phyloP scores from a whole-genome alignment of 2,888 invertebrate genomes.

The Cremastinae sp. region DNA sequence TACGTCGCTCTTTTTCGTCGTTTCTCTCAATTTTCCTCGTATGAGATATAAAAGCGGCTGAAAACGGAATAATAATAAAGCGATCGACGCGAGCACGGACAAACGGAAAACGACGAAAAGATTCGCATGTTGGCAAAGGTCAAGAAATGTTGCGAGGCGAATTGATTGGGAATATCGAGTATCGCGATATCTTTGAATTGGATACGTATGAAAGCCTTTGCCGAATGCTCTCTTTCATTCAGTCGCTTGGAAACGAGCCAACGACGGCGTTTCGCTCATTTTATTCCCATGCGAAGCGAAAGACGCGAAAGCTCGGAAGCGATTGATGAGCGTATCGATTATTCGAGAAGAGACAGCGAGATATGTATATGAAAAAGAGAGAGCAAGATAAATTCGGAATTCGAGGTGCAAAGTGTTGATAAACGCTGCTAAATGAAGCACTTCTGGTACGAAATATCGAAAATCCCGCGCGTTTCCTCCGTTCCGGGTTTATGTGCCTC shows the following conservation, averaged over 20 bases:
- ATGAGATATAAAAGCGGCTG: neutral
- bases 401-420: slow-evolving; percentile 1
- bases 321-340: slow-evolving; percentile 24
- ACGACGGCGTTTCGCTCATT: slow-evolving; percentile 13
- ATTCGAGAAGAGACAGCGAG: slow-evolving; percentile 24
- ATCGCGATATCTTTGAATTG: neutral
- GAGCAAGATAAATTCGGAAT: neutral
- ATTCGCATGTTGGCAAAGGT: slow-evolving; percentile 28
- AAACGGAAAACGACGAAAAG: neutral
- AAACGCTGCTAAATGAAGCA: slow-evolving; percentile 15
- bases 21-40: neutral
- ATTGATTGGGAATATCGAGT: neutral
- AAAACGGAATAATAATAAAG: neutral
- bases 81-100: too few species aligned
- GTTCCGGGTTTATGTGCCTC: slow-evolving; percentile 6
- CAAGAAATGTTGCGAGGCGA: neutral
- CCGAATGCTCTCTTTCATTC: slow-evolving; percentile 19
- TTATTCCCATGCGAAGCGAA: slow-evolving; percentile 11
- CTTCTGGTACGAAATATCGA: slow-evolving; percentile 19
- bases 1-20: slow-evolving; percentile 4
- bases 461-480: slow-evolving; percentile 19
- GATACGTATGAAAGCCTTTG: neutral
- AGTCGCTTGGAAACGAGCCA: slow-evolving; percentile 47
- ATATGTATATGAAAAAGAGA: neutral
- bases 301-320: slow-evolving; percentile 30